A percentile compares a stretch with the other conserved stretches of the same genome.
Conservation (phyloP, 2,797 vertebrate species). For the Limnodromus scolopaceus region DNA sequence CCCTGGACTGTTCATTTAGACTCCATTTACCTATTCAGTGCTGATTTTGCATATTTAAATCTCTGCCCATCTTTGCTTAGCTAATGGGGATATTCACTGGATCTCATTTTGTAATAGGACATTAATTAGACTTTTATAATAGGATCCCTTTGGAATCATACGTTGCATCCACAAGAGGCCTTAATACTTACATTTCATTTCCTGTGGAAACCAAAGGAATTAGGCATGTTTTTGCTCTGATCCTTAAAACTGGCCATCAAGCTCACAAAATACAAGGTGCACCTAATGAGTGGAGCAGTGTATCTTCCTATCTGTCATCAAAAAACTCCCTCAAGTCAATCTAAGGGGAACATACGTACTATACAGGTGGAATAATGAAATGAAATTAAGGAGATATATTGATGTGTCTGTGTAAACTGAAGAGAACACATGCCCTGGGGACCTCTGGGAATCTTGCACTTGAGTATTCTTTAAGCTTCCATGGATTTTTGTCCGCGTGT, state of each 20-base stretch:
- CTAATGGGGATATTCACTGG: constrained; percentile 3
- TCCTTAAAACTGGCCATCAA: neutral
- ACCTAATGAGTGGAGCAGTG: neutral
- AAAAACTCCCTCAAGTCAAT: neutral
- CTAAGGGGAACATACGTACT: neutral
- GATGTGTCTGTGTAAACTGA: constrained; percentile 46
- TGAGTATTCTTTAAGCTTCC: constrained; percentile 64
- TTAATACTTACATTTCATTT: neutral
- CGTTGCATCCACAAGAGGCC: neutral
- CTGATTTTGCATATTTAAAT: constrained; percentile 32
- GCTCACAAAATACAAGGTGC: neutral
- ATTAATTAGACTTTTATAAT: constrained; percentile 27
- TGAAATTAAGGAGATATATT: constrained; percentile 55
- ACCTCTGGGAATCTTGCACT: constrained; percentile 33
- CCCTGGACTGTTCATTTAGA: neutral
- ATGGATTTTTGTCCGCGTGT: constrained; percentile 57
- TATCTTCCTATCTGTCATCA: neutral
- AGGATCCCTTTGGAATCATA: neutral
- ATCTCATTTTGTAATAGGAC: constrained; percentile 20
- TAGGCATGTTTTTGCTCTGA: neutral
- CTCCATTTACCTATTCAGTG: neutral
- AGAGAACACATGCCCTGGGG: neutral
- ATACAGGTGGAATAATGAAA: neutral
- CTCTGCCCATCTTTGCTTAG: constrained; percentile 35
- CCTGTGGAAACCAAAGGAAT: neutral